A percentile compares a stretch with the other conserved stretches of the same genome.
Evolutionary conservation across 2,113 vertebrate species (phyloP).

Genomic region (Trematomus loennbergii): DNA sequence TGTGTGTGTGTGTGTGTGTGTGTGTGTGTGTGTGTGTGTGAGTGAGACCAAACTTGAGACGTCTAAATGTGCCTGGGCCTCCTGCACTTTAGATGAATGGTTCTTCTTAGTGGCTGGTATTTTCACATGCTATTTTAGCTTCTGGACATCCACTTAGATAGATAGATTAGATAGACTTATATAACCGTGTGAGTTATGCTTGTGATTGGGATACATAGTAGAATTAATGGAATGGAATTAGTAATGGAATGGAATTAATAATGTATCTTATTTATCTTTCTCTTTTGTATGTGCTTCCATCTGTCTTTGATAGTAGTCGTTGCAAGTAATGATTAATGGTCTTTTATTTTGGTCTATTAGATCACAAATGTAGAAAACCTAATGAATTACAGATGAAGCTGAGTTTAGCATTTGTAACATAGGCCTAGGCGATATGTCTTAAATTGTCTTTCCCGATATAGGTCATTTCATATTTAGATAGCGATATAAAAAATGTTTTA

Average conservation of each 20-base stretch:
- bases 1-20: background rate
- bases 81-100: constrained; percentile 38
- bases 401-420: background rate
- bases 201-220: constrained; percentile 24
- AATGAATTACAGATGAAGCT: background rate
- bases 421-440: background rate
- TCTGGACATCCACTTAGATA: constrained; percentile 44
- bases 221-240: constrained; percentile 5
- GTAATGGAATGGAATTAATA: constrained; percentile 17
- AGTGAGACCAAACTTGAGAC: constrained; percentile 31
- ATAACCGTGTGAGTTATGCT: constrained; percentile 36
- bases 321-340: constrained; percentile 3
- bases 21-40: background rate
- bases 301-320: background rate
- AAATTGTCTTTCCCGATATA: too few relatives aligned
- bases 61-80: constrained; percentile 47
- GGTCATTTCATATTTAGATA: too few relatives aligned
- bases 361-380: background rate
- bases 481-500: too few relatives aligned
- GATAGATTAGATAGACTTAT: too few relatives aligned
- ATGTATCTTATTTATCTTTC: constrained; percentile 5
- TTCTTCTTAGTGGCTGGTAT: constrained; percentile 52
- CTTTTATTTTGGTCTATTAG: background rate
- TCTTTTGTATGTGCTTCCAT: constrained; percentile 1
- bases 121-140: constrained; percentile 71